Conservation (phyloP, 2,888 invertebrate species). For the Psylliodes chrysocephalus region DNA sequence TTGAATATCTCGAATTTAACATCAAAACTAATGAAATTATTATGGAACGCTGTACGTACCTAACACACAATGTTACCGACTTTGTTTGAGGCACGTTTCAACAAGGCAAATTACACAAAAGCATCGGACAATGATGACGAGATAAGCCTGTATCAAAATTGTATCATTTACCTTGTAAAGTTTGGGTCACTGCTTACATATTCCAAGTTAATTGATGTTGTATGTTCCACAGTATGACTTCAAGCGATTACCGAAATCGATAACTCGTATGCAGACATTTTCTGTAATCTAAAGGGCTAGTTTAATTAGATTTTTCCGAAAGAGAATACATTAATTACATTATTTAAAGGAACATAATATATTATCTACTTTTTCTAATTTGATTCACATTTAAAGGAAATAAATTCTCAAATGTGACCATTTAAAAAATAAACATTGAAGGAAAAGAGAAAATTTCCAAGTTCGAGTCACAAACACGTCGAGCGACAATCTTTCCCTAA, state of each 20-base stretch:
- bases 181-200: conserved; percentile 31
- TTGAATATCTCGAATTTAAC: conserved; percentile 24
- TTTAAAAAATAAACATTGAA: too few species aligned
- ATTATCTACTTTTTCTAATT: too few species aligned
- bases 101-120: conserved; percentile 28
- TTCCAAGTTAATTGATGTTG: conserved; percentile 32
- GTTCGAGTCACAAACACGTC: too few species aligned
- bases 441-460: too few species aligned
- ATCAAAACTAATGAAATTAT: conserved; percentile 28
- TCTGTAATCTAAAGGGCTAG: too few species aligned
- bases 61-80: conserved; percentile 25
- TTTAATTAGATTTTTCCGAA: too few species aligned
- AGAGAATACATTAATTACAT: too few species aligned
- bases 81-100: conserved; percentile 26
- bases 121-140: conserved; percentile 25
- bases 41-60: conserved; percentile 21
- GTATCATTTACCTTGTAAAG: conserved; percentile 35
- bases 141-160: conserved; percentile 33
- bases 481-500: too few species aligned
- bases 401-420: too few species aligned
- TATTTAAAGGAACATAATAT: too few species aligned
- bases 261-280: too few species aligned
- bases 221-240: conserved; percentile 19
- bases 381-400: too few species aligned
- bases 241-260: not conserved